phyloP scores from a whole-genome alignment of 2,888 invertebrate species.

The Yponomeuta cagnagella region DNA sequence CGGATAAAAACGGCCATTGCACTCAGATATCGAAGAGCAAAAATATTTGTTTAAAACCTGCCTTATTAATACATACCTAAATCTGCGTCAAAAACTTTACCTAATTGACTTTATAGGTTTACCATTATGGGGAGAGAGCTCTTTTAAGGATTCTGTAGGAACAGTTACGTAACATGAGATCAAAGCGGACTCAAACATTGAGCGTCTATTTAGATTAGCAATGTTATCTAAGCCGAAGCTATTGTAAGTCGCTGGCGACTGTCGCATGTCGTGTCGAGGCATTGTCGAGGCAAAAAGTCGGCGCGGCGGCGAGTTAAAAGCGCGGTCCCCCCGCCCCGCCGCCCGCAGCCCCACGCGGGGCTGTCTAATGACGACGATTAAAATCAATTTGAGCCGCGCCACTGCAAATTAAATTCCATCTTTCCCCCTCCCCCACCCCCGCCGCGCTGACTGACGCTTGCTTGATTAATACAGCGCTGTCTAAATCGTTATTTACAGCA shows the following conservation, averaged over 20 bases:
- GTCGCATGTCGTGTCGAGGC: background rate
- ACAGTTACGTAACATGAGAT: too few relatives aligned
- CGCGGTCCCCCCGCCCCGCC: conserved; percentile 21
- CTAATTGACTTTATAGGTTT: too few relatives aligned
- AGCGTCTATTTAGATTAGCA: conserved; percentile 15
- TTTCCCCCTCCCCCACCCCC: conserved; percentile 16
- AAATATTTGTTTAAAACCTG: too few relatives aligned
- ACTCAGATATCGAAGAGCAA: too few relatives aligned
- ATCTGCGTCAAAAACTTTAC: too few relatives aligned
- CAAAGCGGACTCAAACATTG: background rate
- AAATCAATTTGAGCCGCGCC: conserved; percentile 61
- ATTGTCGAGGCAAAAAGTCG: conserved; percentile 24
- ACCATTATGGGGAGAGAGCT: too few relatives aligned
- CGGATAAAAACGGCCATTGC: too few relatives aligned
- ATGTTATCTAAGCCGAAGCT: background rate
- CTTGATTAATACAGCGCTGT: background rate
- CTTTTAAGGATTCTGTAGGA: too few relatives aligned
- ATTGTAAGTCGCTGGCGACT: background rate
- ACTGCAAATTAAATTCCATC: conserved; percentile 14
- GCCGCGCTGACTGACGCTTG: background rate
- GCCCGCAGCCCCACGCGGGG: conserved; percentile 1
- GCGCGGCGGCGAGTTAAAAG: conserved; percentile 33
- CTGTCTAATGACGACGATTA: conserved; percentile 65
- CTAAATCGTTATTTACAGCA: background rate
- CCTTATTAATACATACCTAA: too few relatives aligned